phyloP scores from a whole-genome alignment of 2,797 vertebrate species.

The Ctenosaura bakeri region DNA sequence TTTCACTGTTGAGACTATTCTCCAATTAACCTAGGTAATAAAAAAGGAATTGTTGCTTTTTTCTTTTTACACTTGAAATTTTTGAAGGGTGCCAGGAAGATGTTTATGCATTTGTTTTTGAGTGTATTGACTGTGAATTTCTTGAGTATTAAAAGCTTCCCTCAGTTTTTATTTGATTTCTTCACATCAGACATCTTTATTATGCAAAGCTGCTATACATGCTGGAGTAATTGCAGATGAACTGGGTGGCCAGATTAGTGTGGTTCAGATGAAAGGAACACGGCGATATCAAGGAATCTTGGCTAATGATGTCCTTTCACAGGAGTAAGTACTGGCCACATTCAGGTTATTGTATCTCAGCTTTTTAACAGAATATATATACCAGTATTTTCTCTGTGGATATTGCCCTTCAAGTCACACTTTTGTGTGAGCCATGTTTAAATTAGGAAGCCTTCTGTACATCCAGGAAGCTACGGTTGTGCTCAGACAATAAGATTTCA shows the following conservation, averaged over 20 bases:
- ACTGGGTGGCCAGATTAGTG: slow-evolving; percentile 85
- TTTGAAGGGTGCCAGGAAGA: not conserved
- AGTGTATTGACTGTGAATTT: not conserved
- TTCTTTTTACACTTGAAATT: not conserved
- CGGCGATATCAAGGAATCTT: slow-evolving; percentile 82
- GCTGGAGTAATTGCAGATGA: slow-evolving; percentile 86
- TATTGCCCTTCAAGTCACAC: not conserved
- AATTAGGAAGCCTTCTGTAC: not conserved
- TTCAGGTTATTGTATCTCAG: not conserved
- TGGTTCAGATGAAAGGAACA: slow-evolving; percentile 83
- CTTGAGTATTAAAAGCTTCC: not conserved
- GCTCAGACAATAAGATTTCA: not conserved
- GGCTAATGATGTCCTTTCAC: slow-evolving; percentile 86
- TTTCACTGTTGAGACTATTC: not conserved
- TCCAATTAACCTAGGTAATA: slow-evolving; percentile 4
- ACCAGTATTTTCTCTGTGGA: not conserved
- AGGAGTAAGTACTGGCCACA: slow-evolving; percentile 81
- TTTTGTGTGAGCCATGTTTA: not conserved
- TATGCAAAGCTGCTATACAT: slow-evolving; percentile 89
- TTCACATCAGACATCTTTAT: slow-evolving; percentile 85
- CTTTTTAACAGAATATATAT: not conserved
- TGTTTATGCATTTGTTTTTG: not conserved
- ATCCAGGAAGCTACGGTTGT: not conserved
- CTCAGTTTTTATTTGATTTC: not conserved
- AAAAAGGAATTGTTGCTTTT: not conserved